These are phyloP conservation scores for Anguilla megastoma DNA, from an alignment of 2,797 vertebrate species.

Conservation along the genomic window DNA sequence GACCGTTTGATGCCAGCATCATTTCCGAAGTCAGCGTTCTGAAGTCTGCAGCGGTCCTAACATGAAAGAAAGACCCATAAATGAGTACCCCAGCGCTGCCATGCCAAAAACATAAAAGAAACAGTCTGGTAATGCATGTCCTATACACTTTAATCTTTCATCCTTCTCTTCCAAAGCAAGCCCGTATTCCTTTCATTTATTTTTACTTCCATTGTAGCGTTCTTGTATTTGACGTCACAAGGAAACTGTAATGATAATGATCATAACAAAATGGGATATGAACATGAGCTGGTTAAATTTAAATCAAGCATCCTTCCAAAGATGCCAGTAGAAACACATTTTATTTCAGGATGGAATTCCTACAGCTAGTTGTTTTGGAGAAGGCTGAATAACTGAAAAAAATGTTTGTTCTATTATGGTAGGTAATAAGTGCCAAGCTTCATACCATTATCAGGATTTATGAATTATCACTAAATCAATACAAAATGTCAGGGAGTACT, in stretches of 20 bases:
- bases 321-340: neutral
- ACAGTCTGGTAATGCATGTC: neutral
- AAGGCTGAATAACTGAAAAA: neutral
- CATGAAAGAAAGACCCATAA: neutral
- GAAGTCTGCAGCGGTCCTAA: neutral
- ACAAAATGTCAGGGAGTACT: neutral
- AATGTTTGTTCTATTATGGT: neutral
- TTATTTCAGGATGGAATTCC: neutral
- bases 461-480: neutral
- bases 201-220: neutral
- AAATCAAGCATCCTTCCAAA: neutral
- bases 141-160: neutral
- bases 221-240: neutral
- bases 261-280: neutral
- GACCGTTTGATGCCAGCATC: constrained; percentile 2
- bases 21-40: constrained; percentile 10
- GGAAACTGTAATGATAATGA: neutral
- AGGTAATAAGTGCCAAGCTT: neutral
- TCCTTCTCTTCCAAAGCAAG: neutral
- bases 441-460: neutral
- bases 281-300: neutral
- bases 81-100: constrained; percentile 15
- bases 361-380: neutral
- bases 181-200: neutral
- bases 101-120: neutral